These are phyloP conservation scores for Diploscapter pachys DNA, from an alignment of 1,140 invertebrate species.

Conservation along the genomic window DNA sequence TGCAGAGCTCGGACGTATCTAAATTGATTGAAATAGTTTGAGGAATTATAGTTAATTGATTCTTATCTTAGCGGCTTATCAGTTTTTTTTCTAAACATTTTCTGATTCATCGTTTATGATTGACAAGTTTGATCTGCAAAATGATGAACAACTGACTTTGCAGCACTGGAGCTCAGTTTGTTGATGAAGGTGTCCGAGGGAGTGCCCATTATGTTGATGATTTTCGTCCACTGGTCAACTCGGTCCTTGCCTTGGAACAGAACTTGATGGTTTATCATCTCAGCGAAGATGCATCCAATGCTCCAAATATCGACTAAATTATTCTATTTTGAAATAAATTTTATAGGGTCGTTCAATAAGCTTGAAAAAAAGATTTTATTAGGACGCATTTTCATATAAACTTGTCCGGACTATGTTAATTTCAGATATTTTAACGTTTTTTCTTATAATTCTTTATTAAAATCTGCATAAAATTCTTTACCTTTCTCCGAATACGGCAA, in stretches of 20 bases:
- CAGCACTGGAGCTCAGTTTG: background rate
- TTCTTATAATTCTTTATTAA: too few species aligned
- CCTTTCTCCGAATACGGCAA: slow-evolving; percentile 20
- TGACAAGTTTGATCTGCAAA: background rate
- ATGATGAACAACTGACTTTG: slow-evolving; percentile 12
- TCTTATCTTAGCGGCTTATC: background rate
- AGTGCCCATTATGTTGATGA: slow-evolving; percentile 12
- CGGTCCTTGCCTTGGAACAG: background rate
- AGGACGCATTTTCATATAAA: too few species aligned
- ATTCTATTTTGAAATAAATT: background rate
- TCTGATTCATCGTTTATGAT: background rate
- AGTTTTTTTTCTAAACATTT: background rate
- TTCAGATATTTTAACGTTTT: background rate
- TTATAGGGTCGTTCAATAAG: background rate
- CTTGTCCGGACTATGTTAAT: background rate
- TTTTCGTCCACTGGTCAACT: slow-evolving; percentile 21
- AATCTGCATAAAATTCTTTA: background rate
- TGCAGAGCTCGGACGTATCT: slow-evolving; percentile 6
- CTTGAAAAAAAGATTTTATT: too few species aligned
- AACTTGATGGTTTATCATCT: slow-evolving; percentile 12
- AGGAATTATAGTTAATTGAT: background rate
- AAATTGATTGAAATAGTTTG: background rate
- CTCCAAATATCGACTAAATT: slow-evolving; percentile 18
- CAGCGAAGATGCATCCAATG: slow-evolving; percentile 28
- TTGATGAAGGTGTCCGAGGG: slow-evolving; percentile 2